A percentile compares a stretch with the other conserved stretches of the same genome.
Conservation (phyloP, 2,113 vertebrate species). For the Lepidothrix coronata region DNA sequence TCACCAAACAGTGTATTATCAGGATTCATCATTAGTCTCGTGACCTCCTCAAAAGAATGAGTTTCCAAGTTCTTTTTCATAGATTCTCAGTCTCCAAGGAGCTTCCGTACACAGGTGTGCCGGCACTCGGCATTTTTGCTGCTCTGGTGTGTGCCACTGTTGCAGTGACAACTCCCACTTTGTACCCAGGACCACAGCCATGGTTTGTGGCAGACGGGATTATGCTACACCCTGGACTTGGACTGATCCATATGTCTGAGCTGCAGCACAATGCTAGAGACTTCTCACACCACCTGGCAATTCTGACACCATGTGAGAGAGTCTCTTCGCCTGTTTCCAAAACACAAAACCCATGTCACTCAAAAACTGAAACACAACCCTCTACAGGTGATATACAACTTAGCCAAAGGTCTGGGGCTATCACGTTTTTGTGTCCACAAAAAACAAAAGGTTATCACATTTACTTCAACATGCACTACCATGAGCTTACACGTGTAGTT, state of each 20-base stretch:
- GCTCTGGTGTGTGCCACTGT: neutral
- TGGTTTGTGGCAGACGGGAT: neutral
- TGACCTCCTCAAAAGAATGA: neutral
- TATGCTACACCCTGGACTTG: accelerated
- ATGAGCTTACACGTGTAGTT: neutral
- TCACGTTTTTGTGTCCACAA: neutral
- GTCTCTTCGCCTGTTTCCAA: neutral
- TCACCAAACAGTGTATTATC: neutral
- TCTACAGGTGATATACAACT: neutral
- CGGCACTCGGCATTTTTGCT: neutral
- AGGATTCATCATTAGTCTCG: neutral
- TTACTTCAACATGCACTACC: neutral
- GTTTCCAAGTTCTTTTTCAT: neutral
- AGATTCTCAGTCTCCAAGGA: neutral
- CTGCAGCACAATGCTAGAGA: neutral
- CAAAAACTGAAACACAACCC: neutral
- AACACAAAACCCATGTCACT: neutral
- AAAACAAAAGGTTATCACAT: neutral
- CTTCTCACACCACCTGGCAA: neutral
- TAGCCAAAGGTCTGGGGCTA: neutral
- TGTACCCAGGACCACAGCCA: neutral
- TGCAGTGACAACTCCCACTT: neutral
- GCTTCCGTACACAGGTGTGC: neutral
- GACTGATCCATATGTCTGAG: neutral
- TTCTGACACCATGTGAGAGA: accelerated